These are phyloP conservation scores for Xanthia togata DNA, from an alignment of 2,888 invertebrate species.

Conservation along the genomic window DNA sequence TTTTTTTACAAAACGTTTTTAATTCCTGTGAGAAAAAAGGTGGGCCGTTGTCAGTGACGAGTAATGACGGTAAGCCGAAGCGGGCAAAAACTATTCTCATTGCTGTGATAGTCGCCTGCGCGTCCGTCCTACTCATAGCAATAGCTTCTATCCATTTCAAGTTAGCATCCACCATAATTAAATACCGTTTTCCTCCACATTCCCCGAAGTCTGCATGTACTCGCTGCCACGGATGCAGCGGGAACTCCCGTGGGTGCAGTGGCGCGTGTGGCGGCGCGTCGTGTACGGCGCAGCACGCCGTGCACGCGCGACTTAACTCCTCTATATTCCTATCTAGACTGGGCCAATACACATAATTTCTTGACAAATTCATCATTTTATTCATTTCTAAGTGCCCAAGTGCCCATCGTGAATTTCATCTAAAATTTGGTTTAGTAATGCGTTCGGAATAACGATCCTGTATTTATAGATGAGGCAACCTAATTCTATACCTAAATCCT, in stretches of 20 bases:
- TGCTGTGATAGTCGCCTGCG: neutral
- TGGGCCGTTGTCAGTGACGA: constrained; percentile 8
- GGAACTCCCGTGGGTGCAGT: neutral
- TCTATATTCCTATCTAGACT: too few species aligned
- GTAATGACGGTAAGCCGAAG: constrained; percentile 8
- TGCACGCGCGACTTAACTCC: too few species aligned
- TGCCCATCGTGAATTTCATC: neutral
- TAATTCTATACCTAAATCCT: neutral
- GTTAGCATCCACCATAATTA: constrained; percentile 8
- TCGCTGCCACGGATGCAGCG: neutral
- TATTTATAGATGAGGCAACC: constrained; percentile 8
- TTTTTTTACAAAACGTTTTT: constrained; percentile 1
- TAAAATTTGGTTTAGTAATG: constrained; percentile 1
- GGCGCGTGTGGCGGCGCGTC: neutral
- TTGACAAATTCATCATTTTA: neutral
- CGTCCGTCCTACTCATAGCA: too few species aligned
- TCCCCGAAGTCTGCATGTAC: neutral
- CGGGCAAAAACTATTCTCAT: constrained; percentile 8
- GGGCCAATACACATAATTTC: constrained; percentile 10
- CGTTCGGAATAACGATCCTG: neutral
- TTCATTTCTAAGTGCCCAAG: constrained; percentile 8
- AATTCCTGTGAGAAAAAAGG: too few species aligned
- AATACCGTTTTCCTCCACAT: neutral
- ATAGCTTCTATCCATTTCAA: constrained; percentile 14
- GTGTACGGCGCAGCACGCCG: neutral